Base-by-base conservation (phyloP, 2,113 vertebrate species). In the Dascyllus trimaculatus region DNA sequence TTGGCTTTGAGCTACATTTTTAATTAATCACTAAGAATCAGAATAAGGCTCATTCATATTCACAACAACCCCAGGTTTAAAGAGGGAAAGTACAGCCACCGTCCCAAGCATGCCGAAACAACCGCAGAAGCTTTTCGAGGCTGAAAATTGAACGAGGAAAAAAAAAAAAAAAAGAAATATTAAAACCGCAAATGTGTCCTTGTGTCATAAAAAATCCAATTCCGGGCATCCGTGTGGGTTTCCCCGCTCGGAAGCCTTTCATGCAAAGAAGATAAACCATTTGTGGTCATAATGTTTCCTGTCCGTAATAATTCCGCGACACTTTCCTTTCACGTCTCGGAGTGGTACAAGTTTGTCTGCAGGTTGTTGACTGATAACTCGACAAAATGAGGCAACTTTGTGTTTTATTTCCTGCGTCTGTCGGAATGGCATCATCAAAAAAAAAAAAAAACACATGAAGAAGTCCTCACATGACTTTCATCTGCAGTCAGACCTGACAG, bases 121-220 rank as follows among this genome's bases (percentile, higher is more conserved):
- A 51, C 45, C 6, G 18, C 32, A 58, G 25, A 58, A 62, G 9
- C 4, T 26, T 62, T 67, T 68, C 57, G 26, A 61, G 53, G 9
- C 46, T 38, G 9, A 35, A 32, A 45, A 58, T 18, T 53, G 11
- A 51, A 38, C 4, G 13, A 11, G 11, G n/a, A n/a, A n/a, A n/a
- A n/a, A n/a, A 29, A 29, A 57, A 70, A 49, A 40, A 51, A 82
- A 15, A 19, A 19, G 38, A 51, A 81, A 78, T 32, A 84, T 40
- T 65, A 71, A 75, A 65, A 75, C 29, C 19, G 51, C 24, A 75
- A 75, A 74, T 43, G 65, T 69, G 63, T 63, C 72, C 62, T 67
- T 51, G 26, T 67, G 19, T 65, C 46, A 26, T 66, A 75, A 75
- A 75, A 77, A 72, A 58, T 58, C 4, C 9, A 54, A 26, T 64